These are phyloP conservation scores for Marronus borbonicus DNA, from an alignment of 2,888 invertebrate genomes.

Conservation along the genomic window DNA sequence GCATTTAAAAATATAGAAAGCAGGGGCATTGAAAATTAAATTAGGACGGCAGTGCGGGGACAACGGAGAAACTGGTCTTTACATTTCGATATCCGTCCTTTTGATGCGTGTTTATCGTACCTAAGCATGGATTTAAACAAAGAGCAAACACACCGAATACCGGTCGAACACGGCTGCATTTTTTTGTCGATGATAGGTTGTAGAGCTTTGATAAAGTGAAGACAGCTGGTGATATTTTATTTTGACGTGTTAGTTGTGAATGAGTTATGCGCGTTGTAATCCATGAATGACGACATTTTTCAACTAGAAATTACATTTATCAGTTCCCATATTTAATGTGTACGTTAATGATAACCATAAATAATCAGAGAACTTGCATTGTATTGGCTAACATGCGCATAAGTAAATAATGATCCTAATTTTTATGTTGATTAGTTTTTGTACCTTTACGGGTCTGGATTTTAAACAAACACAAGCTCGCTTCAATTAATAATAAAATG, in stretches of 20 bases:
- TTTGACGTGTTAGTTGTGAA: constrained; percentile 19
- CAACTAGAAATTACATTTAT: background rate
- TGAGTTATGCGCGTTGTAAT: background rate
- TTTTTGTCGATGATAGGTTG: constrained; percentile 1
- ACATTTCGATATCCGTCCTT: background rate
- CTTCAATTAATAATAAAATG: too few relatives aligned
- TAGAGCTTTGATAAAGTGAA: constrained; percentile 18
- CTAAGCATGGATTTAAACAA: constrained; percentile 8
- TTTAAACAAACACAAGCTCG: too few relatives aligned
- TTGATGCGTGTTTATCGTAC: constrained; percentile 9
- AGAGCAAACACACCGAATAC: background rate
- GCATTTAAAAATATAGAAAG: background rate
- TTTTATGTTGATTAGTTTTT: too few relatives aligned
- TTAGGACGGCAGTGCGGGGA: background rate
- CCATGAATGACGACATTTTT: constrained; percentile 22
- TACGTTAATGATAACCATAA: constrained; percentile 20
- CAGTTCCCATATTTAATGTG: constrained; percentile 3
- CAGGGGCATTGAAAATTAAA: constrained; percentile 6
- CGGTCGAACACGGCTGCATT: background rate
- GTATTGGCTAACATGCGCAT: too few relatives aligned
- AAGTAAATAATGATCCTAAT: too few relatives aligned
- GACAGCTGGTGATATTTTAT: constrained; percentile 14
- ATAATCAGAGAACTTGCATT: background rate
- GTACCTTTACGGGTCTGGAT: too few relatives aligned
- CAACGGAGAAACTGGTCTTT: background rate